Evolutionary conservation across 64 coral and sea anemone species (phyloP).

Genomic region (Acropora tenuis): DNA sequence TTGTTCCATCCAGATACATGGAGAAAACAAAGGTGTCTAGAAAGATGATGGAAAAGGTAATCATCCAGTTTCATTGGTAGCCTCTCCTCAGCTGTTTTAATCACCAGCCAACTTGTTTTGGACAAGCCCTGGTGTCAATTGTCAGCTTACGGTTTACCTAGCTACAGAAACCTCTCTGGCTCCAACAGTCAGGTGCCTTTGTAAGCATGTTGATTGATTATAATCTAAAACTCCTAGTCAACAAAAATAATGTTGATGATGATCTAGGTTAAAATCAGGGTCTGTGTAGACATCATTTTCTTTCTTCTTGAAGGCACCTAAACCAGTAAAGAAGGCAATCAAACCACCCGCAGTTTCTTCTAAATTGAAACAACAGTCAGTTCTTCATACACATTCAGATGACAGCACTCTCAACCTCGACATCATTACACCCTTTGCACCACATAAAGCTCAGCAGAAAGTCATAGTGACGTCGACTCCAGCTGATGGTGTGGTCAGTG

Average conservation of each 20-base stretch:
- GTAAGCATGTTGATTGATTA: no score
- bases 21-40: slow-evolving; percentile 22
- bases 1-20: slow-evolving; percentile 90
- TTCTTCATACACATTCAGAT: not conserved
- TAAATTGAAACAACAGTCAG: slow-evolving; percentile 34
- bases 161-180: no score
- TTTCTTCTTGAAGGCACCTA: not conserved
- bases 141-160: no score
- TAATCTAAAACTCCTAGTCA: no score
- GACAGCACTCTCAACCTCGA: slow-evolving; percentile 7
- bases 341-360: slow-evolving; percentile 7
- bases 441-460: slow-evolving; percentile 37
- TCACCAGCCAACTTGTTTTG: no score
- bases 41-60: slow-evolving; percentile 16
- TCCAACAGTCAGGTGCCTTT: no score
- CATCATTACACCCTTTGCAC: slow-evolving; percentile 42
- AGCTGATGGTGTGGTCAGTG: slow-evolving; percentile 53
- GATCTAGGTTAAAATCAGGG: no score
- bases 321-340: not conserved
- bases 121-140: no score
- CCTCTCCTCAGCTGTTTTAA: no score
- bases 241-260: not conserved
- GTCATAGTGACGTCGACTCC: slow-evolving; percentile 82
- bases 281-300: not conserved
- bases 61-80: no score